Conservation (phyloP, 2,113 vertebrate species). For the Sitta europaea region DNA sequence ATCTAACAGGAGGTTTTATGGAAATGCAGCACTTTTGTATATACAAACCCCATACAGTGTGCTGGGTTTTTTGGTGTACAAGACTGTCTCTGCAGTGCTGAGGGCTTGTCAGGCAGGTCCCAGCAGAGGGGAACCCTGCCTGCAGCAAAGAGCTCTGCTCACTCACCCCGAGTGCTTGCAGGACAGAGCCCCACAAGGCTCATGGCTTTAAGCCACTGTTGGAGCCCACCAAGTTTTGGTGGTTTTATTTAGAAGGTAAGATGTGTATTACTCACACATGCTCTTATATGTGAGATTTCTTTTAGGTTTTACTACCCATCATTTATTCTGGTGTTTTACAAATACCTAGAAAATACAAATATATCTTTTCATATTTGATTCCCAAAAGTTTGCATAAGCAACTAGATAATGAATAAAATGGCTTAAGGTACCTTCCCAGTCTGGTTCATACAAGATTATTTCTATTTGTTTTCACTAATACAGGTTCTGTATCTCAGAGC, state of each 20-base stretch:
- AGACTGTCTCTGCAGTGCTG: not conserved
- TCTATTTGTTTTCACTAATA: not conserved
- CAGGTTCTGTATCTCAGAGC: not conserved
- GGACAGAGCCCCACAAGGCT: accelerated
- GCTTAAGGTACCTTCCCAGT: not conserved
- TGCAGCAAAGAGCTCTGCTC: not conserved
- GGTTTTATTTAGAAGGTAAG: not conserved
- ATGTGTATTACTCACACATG: not conserved
- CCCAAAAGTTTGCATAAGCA: not conserved
- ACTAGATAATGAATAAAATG: not conserved
- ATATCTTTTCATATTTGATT: not conserved
- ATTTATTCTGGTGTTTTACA: not conserved
- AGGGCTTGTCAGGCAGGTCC: not conserved
- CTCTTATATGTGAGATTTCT: not conserved
- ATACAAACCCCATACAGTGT: no score
- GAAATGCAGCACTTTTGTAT: not conserved
- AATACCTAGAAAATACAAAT: not conserved
- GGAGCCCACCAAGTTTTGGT: not conserved
- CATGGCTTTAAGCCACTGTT: not conserved
- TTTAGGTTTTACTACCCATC: not conserved
- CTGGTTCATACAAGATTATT: not conserved
- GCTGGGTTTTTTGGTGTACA: accelerated
- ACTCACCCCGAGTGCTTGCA: not conserved
- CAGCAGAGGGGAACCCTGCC: not conserved
- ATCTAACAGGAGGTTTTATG: not conserved